Conservation (phyloP, 2,888 invertebrate species). For the Alloplasta piceator region DNA sequence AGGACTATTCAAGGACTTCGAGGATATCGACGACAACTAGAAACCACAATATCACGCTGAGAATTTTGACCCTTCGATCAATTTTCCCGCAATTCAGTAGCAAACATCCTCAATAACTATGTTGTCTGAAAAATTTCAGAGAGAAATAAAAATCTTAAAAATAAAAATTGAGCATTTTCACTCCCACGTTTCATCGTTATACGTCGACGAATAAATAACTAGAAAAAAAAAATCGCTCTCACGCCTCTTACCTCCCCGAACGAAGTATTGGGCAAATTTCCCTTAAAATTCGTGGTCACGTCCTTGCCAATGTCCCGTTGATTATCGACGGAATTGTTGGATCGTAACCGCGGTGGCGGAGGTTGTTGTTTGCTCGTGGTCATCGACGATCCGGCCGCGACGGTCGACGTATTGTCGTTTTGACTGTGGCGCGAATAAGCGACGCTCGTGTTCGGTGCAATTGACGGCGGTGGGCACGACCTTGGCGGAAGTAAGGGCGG, state of each 20-base stretch:
- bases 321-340: slow-evolving; percentile 77
- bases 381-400: slow-evolving; percentile 21
- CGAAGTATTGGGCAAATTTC: slow-evolving; percentile 81
- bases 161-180: no score
- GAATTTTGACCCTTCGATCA: no score
- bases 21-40: no score
- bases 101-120: no score
- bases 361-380: slow-evolving; percentile 75
- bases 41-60: no score
- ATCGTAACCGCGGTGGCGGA: slow-evolving; percentile 78
- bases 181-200: neutral
- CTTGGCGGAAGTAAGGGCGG: slow-evolving; percentile 74
- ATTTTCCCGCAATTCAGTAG: no score
- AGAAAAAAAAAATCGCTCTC: neutral
- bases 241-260: slow-evolving; percentile 81
- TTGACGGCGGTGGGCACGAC: slow-evolving; percentile 75
- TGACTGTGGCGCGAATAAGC: slow-evolving; percentile 76
- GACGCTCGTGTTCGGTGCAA: slow-evolving; percentile 67
- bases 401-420: slow-evolving; percentile 72
- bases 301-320: slow-evolving; percentile 81
- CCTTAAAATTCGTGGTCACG: slow-evolving; percentile 80
- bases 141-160: no score
- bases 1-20: no score
- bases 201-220: neutral
- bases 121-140: no score